Conservation (phyloP, 2,888 invertebrate genomes). For the Ichneumon xanthorius region DNA sequence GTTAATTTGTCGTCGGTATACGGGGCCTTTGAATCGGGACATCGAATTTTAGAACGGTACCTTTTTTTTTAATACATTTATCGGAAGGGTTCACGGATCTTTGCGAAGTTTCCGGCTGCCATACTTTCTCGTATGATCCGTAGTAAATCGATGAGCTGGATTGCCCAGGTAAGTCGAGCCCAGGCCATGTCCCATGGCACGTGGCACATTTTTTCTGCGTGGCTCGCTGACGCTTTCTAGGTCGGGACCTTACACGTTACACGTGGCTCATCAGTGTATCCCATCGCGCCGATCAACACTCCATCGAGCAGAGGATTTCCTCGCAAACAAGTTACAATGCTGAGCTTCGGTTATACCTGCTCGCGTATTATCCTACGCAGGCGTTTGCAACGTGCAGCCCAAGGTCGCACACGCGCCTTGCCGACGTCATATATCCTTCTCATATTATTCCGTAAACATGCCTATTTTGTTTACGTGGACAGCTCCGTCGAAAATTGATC, state of each 20-base stretch:
- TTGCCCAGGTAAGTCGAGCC: neutral
- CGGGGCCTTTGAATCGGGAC: too few species aligned
- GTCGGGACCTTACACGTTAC: neutral
- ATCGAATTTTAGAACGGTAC: neutral
- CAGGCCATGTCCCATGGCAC: constrained; percentile 7
- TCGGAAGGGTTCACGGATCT: neutral
- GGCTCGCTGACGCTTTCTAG: constrained; percentile 1
- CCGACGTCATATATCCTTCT: constrained; percentile 4
- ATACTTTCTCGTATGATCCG: neutral
- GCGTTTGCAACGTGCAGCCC: constrained; percentile 9
- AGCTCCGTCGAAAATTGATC: neutral
- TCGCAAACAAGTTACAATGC: constrained; percentile 38
- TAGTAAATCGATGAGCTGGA: constrained; percentile 40
- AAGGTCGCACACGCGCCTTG: constrained; percentile 16
- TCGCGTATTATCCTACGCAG: neutral
- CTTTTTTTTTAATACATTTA: neutral
- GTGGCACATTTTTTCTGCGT: constrained; percentile 39
- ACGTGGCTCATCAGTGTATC: neutral
- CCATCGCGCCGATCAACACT: constrained; percentile 15
- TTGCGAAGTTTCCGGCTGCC: neutral
- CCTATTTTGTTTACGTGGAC: neutral
- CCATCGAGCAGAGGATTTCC: constrained; percentile 34
- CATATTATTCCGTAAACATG: constrained; percentile 1
- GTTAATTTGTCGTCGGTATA: too few species aligned
- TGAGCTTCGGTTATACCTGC: constrained; percentile 34